Evolutionary conservation across 2,888 invertebrate genomes (phyloP), one percentile per base, ranked within the genome.

Genomic region (Ecliptopera silaceata): DNA sequence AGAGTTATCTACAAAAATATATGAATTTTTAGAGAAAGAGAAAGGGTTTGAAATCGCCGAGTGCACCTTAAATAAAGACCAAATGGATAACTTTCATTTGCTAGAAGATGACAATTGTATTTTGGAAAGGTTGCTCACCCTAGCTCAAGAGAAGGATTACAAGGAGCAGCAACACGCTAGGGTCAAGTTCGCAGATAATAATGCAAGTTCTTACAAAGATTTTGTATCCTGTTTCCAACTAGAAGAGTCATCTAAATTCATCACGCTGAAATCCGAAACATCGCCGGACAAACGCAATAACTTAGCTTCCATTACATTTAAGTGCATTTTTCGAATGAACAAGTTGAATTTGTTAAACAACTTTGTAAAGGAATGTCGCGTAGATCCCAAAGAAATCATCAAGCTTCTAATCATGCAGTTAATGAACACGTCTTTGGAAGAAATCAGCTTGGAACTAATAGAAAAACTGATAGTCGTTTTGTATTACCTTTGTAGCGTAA

Each of bases 391-490:
- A 69, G 94, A 95, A 74, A 87, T 97, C 22, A 92, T 97, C 64
- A 93, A 93, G 66, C 86, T 96, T 56, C 82, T 95, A n/a, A 91
- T 97, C 48, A 86, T 92, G 68, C 96, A 94, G 74, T 94, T 96
- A 93, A 92, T 96, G 66, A 93, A 94, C 65, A 92, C 94, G 77
- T 86, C 93, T 0, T 84, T 95, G 71, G 73, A 90, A 74, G 70
- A 88, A 71, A 72, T 92, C 71, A 79, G 79, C 61, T 72, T 90
- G 52, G 85, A 92, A 32, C 93, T 96, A 67, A 94, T 96, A 85
- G 93, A 94, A 59, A 93, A 94, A 65, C 93, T 96, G 56, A 93
- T 94, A 32, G 89, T 92, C 52, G 87, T 95, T 57, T 79, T 96
- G 48, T 92, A 93, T 59, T 91, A 93, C 17, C 86, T 97, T 52